A percentile compares a stretch with the other conserved stretches of the same genome.
phyloP scores from a whole-genome alignment of 2,888 invertebrate genomes.

The Drosophila quasianomalipes region DNA sequence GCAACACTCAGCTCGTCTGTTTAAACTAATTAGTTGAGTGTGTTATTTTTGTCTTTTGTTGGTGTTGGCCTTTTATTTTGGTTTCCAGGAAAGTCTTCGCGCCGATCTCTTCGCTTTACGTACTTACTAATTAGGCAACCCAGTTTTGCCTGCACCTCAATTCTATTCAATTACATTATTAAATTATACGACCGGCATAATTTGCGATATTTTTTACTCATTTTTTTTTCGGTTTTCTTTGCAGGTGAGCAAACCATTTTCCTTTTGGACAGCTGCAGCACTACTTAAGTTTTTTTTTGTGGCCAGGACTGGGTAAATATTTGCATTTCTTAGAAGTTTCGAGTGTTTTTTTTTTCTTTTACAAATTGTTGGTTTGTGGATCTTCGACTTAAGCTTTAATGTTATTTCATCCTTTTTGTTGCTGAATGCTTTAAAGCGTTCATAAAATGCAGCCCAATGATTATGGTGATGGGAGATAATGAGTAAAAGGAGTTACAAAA shows the following conservation, averaged over 20 bases:
- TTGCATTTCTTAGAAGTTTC: slow-evolving; percentile 40
- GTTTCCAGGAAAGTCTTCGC: slow-evolving; percentile 52
- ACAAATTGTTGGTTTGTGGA: slow-evolving; percentile 37
- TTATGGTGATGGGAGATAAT: slow-evolving; percentile 2
- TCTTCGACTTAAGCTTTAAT: slow-evolving; percentile 15
- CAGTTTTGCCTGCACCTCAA: slow-evolving; percentile 11
- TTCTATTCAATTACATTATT: slow-evolving; percentile 35
- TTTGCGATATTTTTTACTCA: slow-evolving; percentile 19
- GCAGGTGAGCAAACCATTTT: slow-evolving; percentile 66
- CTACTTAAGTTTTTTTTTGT: slow-evolving; percentile 1
- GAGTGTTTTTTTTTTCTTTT: slow-evolving; percentile 34
- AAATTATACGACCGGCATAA: slow-evolving; percentile 48
- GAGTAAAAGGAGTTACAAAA: background rate
- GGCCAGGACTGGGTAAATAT: slow-evolving; percentile 53
- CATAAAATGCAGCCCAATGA: slow-evolving; percentile 2
- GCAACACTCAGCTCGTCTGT: slow-evolving; percentile 30
- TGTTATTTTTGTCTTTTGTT: slow-evolving; percentile 30
- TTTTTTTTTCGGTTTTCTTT: slow-evolving; percentile 43
- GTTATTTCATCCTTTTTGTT: slow-evolving; percentile 21
- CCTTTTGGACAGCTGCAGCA: slow-evolving; percentile 32
- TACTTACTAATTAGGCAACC: slow-evolving; percentile 55
- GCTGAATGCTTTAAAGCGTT: background rate
- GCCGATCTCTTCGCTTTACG: slow-evolving; percentile 22
- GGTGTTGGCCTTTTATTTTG: slow-evolving; percentile 5
- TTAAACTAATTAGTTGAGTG: slow-evolving; percentile 72